Base-by-base conservation (phyloP, 2,888 invertebrate genomes). In the Criorhina ranunculi region DNA sequence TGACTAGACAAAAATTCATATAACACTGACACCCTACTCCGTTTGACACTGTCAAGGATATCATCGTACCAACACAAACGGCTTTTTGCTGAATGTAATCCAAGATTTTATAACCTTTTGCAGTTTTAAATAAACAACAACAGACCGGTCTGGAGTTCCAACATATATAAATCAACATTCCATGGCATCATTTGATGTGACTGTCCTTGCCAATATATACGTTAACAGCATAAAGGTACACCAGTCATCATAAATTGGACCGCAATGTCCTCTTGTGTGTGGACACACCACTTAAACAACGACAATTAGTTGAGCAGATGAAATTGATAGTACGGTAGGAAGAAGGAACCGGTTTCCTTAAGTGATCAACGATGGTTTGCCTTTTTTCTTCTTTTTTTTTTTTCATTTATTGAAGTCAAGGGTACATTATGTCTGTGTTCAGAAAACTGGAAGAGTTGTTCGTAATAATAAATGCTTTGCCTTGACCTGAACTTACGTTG, bases 61-160 rank as follows among this genome's bases (percentile, higher is more conserved):
- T 24, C 24, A 24, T 4, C 2, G 24, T 4, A 17, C 19, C 17
- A 12, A 57, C 11, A 1, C 37, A 7, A n/a, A 5, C 9, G 17
- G 49, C 2, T n/a, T n/a, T 49, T 29, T 24, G 12, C 19, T 17
- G 5, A 57, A 37, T 57, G 37, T n/a, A 37, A 19, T 37, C 11
- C 11, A 11, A 24, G 37, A 37, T 37, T 57, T 57, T 57, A 57
- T 57, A 40, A 37, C 6, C 19, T 57, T 24, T 40, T 19, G 11
- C 4, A 11, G 35, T 17, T n/a, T n/a, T n/a, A n/a, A n/a, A n/a
- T n/a, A 24, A 24, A 24, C 24, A 4, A 0, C 12, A 31, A 6
- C 35, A 19, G 35, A 35, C 35, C 40, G 24, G 24, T 59, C 57
- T n/a, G n/a, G 37, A 37, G 33, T 57, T 57, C 57, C 19, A 57